Conservation (phyloP, 2,888 invertebrate genomes). For the Drosophila eohydei region DNA sequence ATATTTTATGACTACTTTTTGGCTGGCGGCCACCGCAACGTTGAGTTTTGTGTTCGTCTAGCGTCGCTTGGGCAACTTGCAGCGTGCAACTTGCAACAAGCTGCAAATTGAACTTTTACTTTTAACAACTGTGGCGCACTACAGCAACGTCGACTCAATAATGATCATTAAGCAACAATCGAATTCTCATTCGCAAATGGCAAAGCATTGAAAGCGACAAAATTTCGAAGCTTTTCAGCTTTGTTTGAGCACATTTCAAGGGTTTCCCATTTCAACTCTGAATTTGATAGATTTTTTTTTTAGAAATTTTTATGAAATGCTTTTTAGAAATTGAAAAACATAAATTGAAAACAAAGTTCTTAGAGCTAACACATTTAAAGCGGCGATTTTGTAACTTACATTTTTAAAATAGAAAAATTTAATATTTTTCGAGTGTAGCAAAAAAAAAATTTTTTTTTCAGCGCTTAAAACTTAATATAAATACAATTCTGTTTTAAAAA, state of each 20-base stretch:
- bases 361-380: background rate
- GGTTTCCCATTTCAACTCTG: background rate
- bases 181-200: constrained; percentile 14
- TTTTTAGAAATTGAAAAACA: background rate
- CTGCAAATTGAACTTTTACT: constrained; percentile 66
- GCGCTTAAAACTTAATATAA: too few relatives aligned
- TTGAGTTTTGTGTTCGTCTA: constrained; percentile 22
- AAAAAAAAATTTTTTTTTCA: too few relatives aligned
- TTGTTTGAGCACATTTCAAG: constrained; percentile 4
- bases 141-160: constrained; percentile 13
- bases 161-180: constrained; percentile 32
- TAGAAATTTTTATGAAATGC: background rate
- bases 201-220: constrained; percentile 3
- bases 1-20: constrained; percentile 16
- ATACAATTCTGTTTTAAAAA: too few relatives aligned
- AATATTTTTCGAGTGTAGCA: too few relatives aligned
- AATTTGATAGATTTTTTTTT: background rate
- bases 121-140: constrained; percentile 34
- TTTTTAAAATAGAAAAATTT: too few relatives aligned
- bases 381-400: too few relatives aligned
- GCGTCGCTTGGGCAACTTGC: constrained; percentile 29
- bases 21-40: constrained; percentile 34
- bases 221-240: constrained; percentile 3
- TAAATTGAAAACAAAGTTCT: background rate
- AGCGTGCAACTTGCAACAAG: constrained; percentile 33